Evolutionary conservation across 1,140 invertebrate genomes (phyloP).

Genomic region (Dendrolimus kikuchii): DNA sequence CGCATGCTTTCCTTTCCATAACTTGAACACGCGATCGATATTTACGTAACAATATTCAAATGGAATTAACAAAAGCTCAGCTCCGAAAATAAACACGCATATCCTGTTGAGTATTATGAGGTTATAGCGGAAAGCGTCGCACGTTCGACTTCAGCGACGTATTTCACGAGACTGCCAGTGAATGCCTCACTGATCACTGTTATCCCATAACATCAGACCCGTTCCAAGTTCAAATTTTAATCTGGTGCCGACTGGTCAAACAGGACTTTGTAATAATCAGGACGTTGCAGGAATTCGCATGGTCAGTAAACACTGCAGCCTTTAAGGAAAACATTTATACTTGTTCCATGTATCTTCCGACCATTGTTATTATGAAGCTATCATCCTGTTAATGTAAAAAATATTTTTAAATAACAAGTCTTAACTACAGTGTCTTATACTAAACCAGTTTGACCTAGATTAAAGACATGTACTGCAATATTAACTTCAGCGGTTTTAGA

Average conservation of each 20-base stretch:
- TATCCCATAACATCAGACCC: too few relatives aligned
- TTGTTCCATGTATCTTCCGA: too few relatives aligned
- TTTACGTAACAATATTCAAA: constrained; percentile 47
- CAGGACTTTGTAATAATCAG: constrained; percentile 10
- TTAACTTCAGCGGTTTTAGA: too few relatives aligned
- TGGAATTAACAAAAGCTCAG: constrained; percentile 44
- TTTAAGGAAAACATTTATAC: too few relatives aligned
- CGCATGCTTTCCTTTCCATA: constrained; percentile 2
- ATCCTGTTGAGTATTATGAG: constrained; percentile 38
- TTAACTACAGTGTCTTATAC: too few relatives aligned
- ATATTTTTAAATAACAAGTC: too few relatives aligned
- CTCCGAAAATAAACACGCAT: constrained; percentile 47
- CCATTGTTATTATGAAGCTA: too few relatives aligned
- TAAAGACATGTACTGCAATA: too few relatives aligned
- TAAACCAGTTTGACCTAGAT: too few relatives aligned
- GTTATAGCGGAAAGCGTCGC: constrained; percentile 21
- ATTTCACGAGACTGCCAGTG: constrained; percentile 34
- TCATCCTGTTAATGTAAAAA: too few relatives aligned
- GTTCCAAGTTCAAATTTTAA: background rate
- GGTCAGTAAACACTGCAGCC: background rate
- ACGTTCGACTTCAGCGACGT: constrained; percentile 29
- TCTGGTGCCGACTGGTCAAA: constrained; percentile 10
- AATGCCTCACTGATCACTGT: too few relatives aligned
- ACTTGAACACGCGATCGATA: constrained; percentile 1
- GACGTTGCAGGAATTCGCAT: constrained; percentile 9